A percentile compares a stretch with the other conserved stretches of the same genome.
Conservation (phyloP, 53 echinoderm and acorn worm species). For the Apostichopus leukothele region DNA sequence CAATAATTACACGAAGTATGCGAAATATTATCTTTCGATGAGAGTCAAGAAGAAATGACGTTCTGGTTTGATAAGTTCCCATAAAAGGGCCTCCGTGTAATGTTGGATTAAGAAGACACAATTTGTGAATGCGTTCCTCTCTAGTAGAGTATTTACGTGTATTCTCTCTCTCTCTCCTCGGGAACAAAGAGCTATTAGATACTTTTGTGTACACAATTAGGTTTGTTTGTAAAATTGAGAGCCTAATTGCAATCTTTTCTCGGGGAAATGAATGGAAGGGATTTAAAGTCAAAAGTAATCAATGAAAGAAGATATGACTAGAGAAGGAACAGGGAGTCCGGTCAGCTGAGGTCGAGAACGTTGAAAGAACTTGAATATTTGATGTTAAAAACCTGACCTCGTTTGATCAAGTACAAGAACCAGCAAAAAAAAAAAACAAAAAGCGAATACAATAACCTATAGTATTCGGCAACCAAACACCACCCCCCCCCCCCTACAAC, state of each 20-base stretch:
- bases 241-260: conserved; percentile 19
- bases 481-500: too few relatives aligned
- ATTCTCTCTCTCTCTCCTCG: neutral
- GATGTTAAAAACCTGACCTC: too few relatives aligned
- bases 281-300: too few relatives aligned
- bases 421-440: too few relatives aligned
- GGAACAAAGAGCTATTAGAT: conserved; percentile 1
- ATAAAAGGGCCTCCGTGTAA: conserved; percentile 27
- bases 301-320: too few relatives aligned
- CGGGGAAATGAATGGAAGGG: too few relatives aligned
- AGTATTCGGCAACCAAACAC: too few relatives aligned
- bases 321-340: too few relatives aligned
- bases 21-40: conserved; percentile 26
- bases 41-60: neutral
- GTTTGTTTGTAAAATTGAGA: conserved; percentile 8
- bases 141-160: neutral
- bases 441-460: too few relatives aligned
- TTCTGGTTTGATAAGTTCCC: neutral
- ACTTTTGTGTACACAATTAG: conserved; percentile 30
- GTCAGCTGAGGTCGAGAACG: too few relatives aligned
- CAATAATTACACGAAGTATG: conserved; percentile 18
- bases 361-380: too few relatives aligned
- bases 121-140: neutral
- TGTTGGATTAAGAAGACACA: conserved; percentile 20
- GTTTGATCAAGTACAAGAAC: too few relatives aligned